Percentiles rank a stretch among this genome's conserved stretches.
Evolutionary conservation across 1,140 invertebrate species (phyloP).

Genomic region (Brachionus rubens): DNA sequence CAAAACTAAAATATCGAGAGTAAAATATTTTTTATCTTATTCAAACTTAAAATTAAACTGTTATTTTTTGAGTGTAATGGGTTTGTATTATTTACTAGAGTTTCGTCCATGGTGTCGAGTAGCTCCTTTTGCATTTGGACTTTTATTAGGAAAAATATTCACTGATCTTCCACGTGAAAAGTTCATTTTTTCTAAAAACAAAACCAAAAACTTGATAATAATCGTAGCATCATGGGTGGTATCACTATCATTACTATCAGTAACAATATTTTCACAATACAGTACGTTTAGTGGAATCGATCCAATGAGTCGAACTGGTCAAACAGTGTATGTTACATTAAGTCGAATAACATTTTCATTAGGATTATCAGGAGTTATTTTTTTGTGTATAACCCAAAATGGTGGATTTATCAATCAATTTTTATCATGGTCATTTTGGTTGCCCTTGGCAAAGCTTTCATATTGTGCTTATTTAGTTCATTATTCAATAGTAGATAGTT

Average conservation of each 20-base stretch:
- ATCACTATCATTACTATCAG: neutral
- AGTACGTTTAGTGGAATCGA: constrained; percentile 48
- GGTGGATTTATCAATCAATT: constrained; percentile 69
- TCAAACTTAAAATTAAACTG: too few relatives aligned
- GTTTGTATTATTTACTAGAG: neutral
- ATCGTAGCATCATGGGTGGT: constrained; percentile 18
- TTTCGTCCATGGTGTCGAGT: constrained; percentile 62
- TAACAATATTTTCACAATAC: neutral
- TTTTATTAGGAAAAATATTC: constrained; percentile 56
- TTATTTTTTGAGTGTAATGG: neutral
- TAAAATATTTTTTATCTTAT: too few relatives aligned
- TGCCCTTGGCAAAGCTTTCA: constrained; percentile 80
- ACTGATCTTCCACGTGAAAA: neutral
- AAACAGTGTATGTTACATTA: neutral
- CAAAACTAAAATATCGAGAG: neutral
- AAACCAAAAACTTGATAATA: constrained; percentile 13
- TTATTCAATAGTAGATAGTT: constrained; percentile 48
- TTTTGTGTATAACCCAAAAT: constrained; percentile 15
- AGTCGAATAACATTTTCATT: neutral
- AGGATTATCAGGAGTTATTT: neutral
- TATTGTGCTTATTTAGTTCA: constrained; percentile 86
- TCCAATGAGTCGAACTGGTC: neutral
- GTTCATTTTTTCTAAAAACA: constrained; percentile 16
- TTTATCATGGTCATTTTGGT: constrained; percentile 73
- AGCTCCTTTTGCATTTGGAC: constrained; percentile 62